Conservation (phyloP, 2,797 vertebrate species). For the Rallus crepitans region DNA sequence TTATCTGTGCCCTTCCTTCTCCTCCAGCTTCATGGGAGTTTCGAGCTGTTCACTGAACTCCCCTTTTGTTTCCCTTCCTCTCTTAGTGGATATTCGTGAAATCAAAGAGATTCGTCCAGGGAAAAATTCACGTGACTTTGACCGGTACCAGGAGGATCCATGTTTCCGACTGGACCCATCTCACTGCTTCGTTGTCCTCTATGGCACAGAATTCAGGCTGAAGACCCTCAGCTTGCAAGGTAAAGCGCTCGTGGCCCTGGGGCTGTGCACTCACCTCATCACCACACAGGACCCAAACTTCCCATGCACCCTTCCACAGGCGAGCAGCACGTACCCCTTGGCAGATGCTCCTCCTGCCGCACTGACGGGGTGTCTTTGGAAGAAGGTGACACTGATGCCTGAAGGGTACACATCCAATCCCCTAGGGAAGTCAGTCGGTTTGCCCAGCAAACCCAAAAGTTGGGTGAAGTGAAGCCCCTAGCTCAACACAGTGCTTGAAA, state of each 20-base stretch:
- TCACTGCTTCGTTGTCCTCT: slow-evolving; percentile 96
- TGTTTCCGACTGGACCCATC: slow-evolving; percentile 87
- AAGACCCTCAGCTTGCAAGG: slow-evolving; percentile 97
- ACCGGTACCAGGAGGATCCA: slow-evolving; percentile 95
- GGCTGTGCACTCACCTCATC: neutral
- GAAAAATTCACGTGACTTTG: slow-evolving; percentile 94
- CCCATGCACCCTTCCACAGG: neutral
- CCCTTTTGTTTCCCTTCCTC: neutral
- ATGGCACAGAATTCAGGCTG: slow-evolving; percentile 94
- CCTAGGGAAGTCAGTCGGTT: neutral
- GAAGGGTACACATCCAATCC: neutral
- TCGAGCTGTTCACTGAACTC: rapidly evolving
- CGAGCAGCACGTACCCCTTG: neutral
- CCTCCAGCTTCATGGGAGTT: rapidly evolving
- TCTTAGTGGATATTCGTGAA: slow-evolving; percentile 94
- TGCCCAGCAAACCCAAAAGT: neutral
- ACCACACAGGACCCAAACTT: neutral
- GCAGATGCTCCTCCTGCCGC: neutral
- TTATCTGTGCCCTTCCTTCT: neutral
- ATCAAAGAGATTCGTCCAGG: slow-evolving; percentile 96
- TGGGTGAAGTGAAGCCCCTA: neutral
- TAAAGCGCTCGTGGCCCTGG: neutral
- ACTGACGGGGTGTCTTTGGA: neutral
- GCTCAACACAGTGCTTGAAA: neutral
- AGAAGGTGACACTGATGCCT: neutral